Percentiles rank a stretch among this genome's conserved stretches.
These are phyloP conservation scores for Pollenia amentaria DNA, from an alignment of 2,888 invertebrate species.

Conservation along the genomic window DNA sequence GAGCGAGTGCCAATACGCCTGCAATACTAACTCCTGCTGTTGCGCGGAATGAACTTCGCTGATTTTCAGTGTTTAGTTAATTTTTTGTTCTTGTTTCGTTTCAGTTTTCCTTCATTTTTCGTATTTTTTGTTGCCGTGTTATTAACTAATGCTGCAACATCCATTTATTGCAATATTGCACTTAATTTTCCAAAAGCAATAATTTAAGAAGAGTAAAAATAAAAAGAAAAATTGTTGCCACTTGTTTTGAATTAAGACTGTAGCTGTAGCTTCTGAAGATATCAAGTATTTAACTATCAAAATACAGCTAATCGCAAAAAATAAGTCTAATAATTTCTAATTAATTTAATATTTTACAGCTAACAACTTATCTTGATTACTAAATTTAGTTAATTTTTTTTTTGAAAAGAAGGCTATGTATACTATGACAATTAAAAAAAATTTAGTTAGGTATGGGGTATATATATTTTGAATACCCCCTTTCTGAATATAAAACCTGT, in stretches of 20 bases:
- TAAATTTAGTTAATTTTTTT: too few species aligned
- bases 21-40: constrained; percentile 59
- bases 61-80: constrained; percentile 27
- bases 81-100: constrained; percentile 11
- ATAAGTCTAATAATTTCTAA: neutral
- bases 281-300: neutral
- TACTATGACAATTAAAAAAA: too few species aligned
- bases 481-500: too few species aligned
- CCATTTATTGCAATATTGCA: constrained; percentile 78
- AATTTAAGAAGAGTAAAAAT: constrained; percentile 74
- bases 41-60: constrained; percentile 54
- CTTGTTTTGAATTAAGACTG: constrained; percentile 80
- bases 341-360: too few species aligned
- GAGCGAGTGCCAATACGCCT: constrained; percentile 29
- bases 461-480: too few species aligned
- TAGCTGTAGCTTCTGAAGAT: constrained; percentile 60
- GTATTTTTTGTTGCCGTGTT: constrained; percentile 38
- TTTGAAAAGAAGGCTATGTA: too few species aligned
- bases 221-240: constrained; percentile 80
- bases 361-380: too few species aligned
- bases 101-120: constrained; percentile 23
- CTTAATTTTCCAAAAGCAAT: constrained; percentile 82
- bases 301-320: constrained; percentile 19
- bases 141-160: constrained; percentile 62
- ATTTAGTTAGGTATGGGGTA: too few species aligned